Evolutionary conservation across 1,140 invertebrate genomes (phyloP).

Genomic region (Mesaphorura yosii): DNA sequence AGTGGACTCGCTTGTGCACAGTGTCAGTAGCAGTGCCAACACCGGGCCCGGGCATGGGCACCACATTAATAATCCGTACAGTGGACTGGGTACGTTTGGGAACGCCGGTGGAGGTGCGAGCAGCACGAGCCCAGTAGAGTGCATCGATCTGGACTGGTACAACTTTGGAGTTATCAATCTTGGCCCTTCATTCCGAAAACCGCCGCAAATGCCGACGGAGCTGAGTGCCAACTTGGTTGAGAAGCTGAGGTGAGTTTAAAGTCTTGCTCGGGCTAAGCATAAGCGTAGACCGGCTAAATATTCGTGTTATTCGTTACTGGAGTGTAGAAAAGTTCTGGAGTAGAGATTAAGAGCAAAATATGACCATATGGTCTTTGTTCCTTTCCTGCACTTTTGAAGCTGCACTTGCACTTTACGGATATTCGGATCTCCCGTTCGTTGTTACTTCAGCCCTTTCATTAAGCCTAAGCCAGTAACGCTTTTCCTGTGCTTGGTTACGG

Average conservation of each 20-base stretch:
- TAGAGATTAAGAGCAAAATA: no score
- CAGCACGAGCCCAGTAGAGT: slow-evolving; percentile 9
- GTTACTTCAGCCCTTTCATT: no score
- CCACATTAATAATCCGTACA: neutral
- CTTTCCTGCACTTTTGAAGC: no score
- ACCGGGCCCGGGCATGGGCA: neutral
- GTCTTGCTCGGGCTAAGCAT: no score
- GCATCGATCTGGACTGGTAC: slow-evolving; percentile 28
- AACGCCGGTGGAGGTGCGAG: neutral
- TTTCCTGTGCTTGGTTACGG: no score
- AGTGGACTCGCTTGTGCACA: no score
- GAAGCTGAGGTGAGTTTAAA: slow-evolving; percentile 25
- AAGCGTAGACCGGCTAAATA: neutral
- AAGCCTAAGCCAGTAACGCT: no score
- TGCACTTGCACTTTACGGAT: no score
- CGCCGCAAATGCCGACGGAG: slow-evolving; percentile 25
- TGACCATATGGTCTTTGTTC: no score
- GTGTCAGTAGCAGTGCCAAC: neutral
- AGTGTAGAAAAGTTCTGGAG: no score
- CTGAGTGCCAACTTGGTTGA: slow-evolving; percentile 29
- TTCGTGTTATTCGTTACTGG: no score
- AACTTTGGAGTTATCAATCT: slow-evolving; percentile 21
- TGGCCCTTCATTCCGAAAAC: slow-evolving; percentile 9
- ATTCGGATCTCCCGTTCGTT: no score
- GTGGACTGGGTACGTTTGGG: slow-evolving; percentile 2